phyloP scores from a whole-genome alignment of 2,797 vertebrate genomes.

The Hozukius guyotensis region DNA sequence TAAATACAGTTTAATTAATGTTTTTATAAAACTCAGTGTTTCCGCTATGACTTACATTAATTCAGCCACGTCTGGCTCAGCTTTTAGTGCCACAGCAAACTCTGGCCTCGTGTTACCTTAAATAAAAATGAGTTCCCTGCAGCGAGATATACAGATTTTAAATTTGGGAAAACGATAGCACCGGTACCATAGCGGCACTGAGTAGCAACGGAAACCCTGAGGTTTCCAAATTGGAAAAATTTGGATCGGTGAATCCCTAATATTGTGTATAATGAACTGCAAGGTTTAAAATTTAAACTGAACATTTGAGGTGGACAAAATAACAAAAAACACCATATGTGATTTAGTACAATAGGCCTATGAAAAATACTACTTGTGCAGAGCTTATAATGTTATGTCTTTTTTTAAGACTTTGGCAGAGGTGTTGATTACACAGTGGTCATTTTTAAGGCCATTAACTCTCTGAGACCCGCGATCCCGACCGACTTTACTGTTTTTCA shows the following conservation, averaged over 20 bases:
- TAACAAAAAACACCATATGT: constrained; percentile 1
- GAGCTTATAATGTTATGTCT: background rate
- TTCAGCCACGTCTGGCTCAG: background rate
- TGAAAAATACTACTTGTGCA: background rate
- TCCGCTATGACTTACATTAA: background rate
- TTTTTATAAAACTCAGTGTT: background rate
- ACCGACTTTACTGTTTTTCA: no score
- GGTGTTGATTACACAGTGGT: background rate
- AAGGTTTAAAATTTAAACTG: background rate
- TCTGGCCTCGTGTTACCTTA: background rate
- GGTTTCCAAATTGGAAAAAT: background rate
- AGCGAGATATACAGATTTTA: background rate
- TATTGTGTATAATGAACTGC: background rate
- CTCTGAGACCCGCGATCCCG: no score
- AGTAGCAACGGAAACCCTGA: background rate
- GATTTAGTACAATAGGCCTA: background rate
- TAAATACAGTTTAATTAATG: background rate
- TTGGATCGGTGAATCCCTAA: background rate
- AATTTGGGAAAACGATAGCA: background rate
- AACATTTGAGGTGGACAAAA: constrained; percentile 12
- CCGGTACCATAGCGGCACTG: background rate
- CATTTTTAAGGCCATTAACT: background rate
- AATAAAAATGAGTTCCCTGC: background rate
- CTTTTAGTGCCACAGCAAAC: background rate
- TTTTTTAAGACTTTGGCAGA: background rate